phyloP scores from a whole-genome alignment of 2,888 invertebrate genomes.

The Saturnia japonica region DNA sequence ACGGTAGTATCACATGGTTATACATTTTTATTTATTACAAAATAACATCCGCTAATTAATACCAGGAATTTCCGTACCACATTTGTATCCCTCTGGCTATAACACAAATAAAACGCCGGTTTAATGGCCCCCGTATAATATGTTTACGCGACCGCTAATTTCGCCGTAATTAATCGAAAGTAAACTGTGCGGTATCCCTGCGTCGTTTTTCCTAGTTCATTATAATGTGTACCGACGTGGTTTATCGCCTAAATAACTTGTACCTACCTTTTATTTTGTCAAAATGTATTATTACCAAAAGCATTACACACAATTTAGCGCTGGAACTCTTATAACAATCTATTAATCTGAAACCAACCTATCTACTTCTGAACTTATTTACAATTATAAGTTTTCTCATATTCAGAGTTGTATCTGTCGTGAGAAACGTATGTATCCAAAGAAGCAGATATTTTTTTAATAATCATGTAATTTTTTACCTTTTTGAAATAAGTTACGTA shows the following conservation, averaged over 20 bases:
- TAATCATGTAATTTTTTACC: too few species aligned
- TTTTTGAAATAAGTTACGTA: slow-evolving; percentile 21
- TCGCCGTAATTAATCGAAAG: slow-evolving; percentile 50
- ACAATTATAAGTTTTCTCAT: too few species aligned
- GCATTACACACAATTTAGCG: background rate
- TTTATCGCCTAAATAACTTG: background rate
- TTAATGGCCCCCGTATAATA: slow-evolving; percentile 34
- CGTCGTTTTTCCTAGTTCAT: slow-evolving; percentile 33
- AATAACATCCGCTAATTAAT: slow-evolving; percentile 47
- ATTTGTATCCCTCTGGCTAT: slow-evolving; percentile 29
- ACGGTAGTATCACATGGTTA: slow-evolving; percentile 17
- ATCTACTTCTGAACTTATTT: too few species aligned
- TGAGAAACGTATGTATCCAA: too few species aligned
- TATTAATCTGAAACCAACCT: background rate
- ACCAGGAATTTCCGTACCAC: slow-evolving; percentile 41
- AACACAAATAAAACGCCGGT: slow-evolving; percentile 41
- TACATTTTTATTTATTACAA: slow-evolving; percentile 30
- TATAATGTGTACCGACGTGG: background rate
- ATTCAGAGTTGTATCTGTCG: too few species aligned
- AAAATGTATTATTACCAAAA: background rate
- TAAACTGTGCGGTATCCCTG: slow-evolving; percentile 34
- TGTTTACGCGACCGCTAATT: slow-evolving; percentile 39
- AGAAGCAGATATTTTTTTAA: too few species aligned
- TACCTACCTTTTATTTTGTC: background rate
- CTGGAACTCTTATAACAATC: background rate